Evolutionary conservation across 1,140 invertebrate species (phyloP), one percentile per base, ranked within the genome.

Genomic region (Calephelis virginiensis): DNA sequence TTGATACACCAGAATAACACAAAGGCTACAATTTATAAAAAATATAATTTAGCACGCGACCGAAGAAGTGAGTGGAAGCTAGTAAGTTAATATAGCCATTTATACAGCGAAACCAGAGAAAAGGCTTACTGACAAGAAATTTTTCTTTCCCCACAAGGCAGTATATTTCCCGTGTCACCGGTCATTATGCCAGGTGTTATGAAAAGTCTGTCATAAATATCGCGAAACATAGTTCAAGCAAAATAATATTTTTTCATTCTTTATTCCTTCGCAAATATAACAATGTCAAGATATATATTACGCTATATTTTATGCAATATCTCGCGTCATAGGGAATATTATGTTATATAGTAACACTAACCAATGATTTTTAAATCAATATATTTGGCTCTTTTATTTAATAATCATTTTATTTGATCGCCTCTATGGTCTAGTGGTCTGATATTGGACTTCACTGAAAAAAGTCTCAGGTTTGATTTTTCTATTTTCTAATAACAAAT

Each of bases 151-250:
- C 50, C 59, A 60, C 56, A 68, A 59, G 62, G 46, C 64, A 71
- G 71, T 69, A 67, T 74, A 74, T 72, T 64, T 74, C 56, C 63
- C 63, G 47, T 72, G 66, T 70, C 72, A 67, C 61, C 63, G 70
- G 68, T 70, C 70, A 75, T 72, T 75, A 70, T 69, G 65, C 66
- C 67, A 72, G 61, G 60, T 61, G 64, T 67, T 66, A 67, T 61
- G 67, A 65, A 66, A 70, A 63, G 56, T 61, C 68, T 63, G 71
- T 64, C 62, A 69, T 67, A 67, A 69, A 69, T 68, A 68, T 63
- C 37, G 28, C 53, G 49, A 50, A 64, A 59, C 56, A 63, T 72
- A 72, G 63, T 72, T 69, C 61, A 69, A 6, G 63, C 45, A 47
- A 46, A 45, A 63, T 69, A 68, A 69, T 68, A 66, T 69, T 72